Evolutionary conservation across 2,888 invertebrate genomes (phyloP).

Genomic region (Strigamia maritima): DNA sequence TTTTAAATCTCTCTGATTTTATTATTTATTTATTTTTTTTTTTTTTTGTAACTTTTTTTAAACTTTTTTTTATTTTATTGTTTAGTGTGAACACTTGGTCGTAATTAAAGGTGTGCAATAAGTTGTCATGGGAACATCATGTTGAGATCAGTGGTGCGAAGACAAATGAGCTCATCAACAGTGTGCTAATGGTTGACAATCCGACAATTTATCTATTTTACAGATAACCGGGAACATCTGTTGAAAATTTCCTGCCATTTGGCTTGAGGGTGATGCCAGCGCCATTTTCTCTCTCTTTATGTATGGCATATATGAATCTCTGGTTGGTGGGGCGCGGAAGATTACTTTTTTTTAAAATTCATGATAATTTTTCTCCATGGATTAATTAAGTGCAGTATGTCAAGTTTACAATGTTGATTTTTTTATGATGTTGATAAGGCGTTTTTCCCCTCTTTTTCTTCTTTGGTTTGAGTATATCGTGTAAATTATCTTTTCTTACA

Average conservation of each 20-base stretch:
- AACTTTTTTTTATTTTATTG: neutral
- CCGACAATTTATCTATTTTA: slow-evolving; percentile 24
- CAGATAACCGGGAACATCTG: slow-evolving; percentile 14
- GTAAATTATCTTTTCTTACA: slow-evolving; percentile 37
- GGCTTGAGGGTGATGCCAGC: neutral
- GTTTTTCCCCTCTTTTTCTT: slow-evolving; percentile 31
- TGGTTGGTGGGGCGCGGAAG: neutral
- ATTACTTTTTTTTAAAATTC: slow-evolving; percentile 30
- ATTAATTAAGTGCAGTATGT: slow-evolving; percentile 38
- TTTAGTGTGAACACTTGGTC: neutral
- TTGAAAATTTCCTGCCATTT: slow-evolving; percentile 17
- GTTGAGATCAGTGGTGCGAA: slow-evolving; percentile 13
- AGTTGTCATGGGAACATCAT: neutral
- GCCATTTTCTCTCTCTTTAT: neutral
- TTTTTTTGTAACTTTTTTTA: neutral
- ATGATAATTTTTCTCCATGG: slow-evolving; percentile 38
- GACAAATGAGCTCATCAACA: slow-evolving; percentile 21
- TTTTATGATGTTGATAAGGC: slow-evolving; percentile 37
- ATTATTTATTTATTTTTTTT: neutral
- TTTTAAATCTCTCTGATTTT: neutral
- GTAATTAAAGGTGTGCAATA: slow-evolving; percentile 12
- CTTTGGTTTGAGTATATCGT: neutral
- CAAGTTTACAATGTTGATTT: slow-evolving; percentile 39
- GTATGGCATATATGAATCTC: neutral
- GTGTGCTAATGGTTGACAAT: neutral